Conservation (phyloP, 2,113 vertebrate genomes). For the Ailuropoda melanoleuca region DNA sequence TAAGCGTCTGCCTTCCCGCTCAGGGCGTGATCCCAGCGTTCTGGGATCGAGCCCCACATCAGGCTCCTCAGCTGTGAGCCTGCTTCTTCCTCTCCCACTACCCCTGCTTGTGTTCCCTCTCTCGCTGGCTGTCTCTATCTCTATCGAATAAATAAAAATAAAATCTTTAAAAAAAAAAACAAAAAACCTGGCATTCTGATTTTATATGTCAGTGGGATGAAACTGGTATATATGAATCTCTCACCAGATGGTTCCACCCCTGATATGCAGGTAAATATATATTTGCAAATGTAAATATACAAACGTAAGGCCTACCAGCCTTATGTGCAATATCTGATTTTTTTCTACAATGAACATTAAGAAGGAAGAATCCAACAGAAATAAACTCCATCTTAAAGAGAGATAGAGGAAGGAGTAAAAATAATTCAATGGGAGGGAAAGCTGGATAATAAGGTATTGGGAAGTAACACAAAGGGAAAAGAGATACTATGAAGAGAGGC, state of each 20-base stretch:
- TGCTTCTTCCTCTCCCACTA: no score
- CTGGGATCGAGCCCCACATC: no score
- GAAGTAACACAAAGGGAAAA: neutral
- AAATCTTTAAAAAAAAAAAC: no score
- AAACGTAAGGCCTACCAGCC: neutral
- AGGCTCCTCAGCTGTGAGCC: no score
- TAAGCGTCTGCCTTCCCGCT: no score
- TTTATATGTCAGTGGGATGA: neutral
- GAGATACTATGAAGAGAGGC: neutral
- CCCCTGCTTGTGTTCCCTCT: no score
- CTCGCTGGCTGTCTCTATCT: no score
- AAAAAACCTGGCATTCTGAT: neutral
- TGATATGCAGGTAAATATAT: neutral
- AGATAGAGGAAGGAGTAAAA: neutral
- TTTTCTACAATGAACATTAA: neutral
- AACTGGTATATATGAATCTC: neutral
- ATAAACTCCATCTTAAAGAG: neutral
- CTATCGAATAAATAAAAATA: no score
- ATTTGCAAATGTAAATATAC: neutral
- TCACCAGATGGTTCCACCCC: neutral
- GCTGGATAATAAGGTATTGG: neutral
- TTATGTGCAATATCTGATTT: neutral
- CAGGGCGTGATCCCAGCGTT: no score
- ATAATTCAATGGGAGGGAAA: neutral
- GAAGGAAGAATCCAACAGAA: constrained; percentile 11